Evolutionary conservation across 2,113 vertebrate genomes (phyloP), one percentile per base, ranked within the genome.

Genomic region (Passer montanus): DNA sequence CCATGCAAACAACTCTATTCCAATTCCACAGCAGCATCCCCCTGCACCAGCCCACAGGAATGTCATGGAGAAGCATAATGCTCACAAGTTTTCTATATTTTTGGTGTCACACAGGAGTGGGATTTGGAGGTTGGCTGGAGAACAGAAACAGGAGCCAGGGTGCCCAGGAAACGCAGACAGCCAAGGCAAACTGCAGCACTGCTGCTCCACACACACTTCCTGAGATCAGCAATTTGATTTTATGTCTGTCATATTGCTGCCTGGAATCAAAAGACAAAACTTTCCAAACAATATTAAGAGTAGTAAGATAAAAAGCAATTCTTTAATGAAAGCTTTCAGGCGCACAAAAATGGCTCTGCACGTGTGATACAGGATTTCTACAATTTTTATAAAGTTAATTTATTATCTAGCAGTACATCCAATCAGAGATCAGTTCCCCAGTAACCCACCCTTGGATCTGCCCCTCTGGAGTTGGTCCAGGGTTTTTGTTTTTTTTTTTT

Each of bases 291-390:
- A 7, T 31, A 44, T 22, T 44, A 50, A 50, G 33, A 44, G 22
- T 52, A 9, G 31, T 18, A 27, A 77, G 33, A 68, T 27, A 52
- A 37, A 68, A 50, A 68, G 6, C 17, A 77, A 5, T 44, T 77
- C 6, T 77, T 60, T 52, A 77, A 27, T 52, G 37, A 21, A 68
- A 68, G 22, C 4, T 37, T 68, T 68, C 27, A 43, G 22, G 6
- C 33, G 21, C 14, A 31, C 37, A 52, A 22, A 31, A 43, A 59
- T 17, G 21, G 23, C 52, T 35, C 21, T 35, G 0, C 27, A 18
- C 0, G 0, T 0, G 0, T 59, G 33, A 27, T 19, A 37, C 4
- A 37, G 27, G 11, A 44, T 50, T 60, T 37, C 5, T 22, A 27
- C 17, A 13, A 18, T 68, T 60, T 50, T 37, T 68, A 27, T 44